A percentile compares a stretch with the other conserved stretches of the same genome.
Conservation (phyloP, 2,888 invertebrate genomes). For the Girardia tigrina region DNA sequence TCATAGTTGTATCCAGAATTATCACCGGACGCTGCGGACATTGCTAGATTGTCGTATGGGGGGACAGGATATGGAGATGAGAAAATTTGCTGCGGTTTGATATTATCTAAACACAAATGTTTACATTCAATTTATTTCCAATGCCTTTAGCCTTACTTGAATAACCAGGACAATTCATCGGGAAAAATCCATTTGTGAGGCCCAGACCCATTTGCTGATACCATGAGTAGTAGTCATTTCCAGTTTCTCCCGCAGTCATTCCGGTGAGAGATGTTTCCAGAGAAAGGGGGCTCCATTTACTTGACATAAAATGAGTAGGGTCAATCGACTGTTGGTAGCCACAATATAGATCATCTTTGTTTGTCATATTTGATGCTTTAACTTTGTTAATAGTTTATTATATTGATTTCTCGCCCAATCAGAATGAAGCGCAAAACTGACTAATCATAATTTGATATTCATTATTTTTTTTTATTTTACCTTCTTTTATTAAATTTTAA, state of each 20-base stretch:
- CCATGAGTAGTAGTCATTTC: conserved; percentile 1
- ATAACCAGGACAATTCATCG: conserved; percentile 3
- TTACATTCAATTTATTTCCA: background rate
- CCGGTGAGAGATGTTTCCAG: background rate
- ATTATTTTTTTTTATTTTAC: too few relatives aligned
- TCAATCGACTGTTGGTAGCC: conserved; percentile 9
- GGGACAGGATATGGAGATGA: background rate
- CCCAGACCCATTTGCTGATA: background rate
- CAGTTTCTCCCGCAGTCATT: background rate
- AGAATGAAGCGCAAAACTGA: background rate
- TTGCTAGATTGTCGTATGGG: background rate
- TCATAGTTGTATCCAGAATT: background rate
- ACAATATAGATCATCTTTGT: background rate
- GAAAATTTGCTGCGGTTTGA: background rate
- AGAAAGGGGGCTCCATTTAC: background rate
- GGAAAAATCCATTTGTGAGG: background rate
- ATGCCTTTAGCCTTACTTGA: background rate
- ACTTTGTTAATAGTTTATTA: background rate
- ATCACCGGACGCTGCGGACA: background rate
- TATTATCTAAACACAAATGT: background rate
- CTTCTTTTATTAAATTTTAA: too few relatives aligned
- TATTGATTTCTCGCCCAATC: background rate
- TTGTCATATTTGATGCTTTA: background rate
- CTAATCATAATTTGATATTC: background rate
- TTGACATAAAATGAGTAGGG: background rate